A percentile compares a stretch with the other conserved stretches of the same genome.
phyloP scores from a whole-genome alignment of 2,113 vertebrate species.

The Dipodomys stephensi region DNA sequence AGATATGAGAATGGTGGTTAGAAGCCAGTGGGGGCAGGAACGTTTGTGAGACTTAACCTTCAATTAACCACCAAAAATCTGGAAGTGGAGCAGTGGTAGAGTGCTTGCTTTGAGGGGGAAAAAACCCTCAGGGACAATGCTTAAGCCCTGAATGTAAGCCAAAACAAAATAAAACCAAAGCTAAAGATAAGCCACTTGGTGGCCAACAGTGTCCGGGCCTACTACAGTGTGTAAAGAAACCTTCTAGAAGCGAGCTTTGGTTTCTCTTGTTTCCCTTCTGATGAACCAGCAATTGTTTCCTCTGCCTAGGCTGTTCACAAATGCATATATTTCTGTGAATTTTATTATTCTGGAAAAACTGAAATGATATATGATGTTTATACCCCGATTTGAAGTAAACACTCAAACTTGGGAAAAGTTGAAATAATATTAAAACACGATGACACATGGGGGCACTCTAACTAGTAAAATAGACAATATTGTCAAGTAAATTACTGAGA shows the following conservation, averaged over 20 bases:
- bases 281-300: background rate
- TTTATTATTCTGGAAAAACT: background rate
- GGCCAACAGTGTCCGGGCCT: background rate
- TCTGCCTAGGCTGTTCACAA: background rate
- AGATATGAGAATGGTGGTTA: too few relatives aligned
- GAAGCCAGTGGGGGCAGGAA: too few relatives aligned
- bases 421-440: constrained; percentile 47
- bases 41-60: too few relatives aligned
- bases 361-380: constrained; percentile 15
- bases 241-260: constrained; percentile 6
- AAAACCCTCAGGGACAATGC: too few relatives aligned
- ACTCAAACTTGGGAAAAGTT: background rate
- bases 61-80: too few relatives aligned
- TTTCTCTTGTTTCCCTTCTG: background rate
- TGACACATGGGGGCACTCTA: background rate
- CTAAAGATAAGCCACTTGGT: background rate
- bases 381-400: constrained; percentile 19
- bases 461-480: constrained; percentile 26
- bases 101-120: too few relatives aligned
- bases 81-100: too few relatives aligned
- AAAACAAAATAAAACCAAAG: background rate
- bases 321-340: background rate
- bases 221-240: background rate
- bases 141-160: too few relatives aligned
- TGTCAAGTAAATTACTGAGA: background rate